Base-by-base conservation (phyloP, 2,113 vertebrate species). In the Bombycilla garrulus region DNA sequence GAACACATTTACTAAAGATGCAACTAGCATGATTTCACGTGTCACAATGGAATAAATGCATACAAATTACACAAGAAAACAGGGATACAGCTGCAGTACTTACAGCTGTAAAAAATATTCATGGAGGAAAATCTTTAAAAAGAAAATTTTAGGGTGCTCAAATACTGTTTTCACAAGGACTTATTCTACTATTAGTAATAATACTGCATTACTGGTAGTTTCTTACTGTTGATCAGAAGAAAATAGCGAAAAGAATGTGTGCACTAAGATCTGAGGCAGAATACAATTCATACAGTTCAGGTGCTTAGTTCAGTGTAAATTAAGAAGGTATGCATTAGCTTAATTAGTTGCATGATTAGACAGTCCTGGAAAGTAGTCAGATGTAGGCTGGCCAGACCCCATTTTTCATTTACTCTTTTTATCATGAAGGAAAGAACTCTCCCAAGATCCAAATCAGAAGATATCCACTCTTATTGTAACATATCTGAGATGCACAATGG, bases 381-480 rank as follows among this genome's bases (percentile, higher is more conserved):
- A 24, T 47, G 31, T n/a, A 74, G 33, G 21, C n/a, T 90, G 66
- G 31, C 16, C 85, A 85, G 36, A 90, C 61, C 38, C 31, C 25
- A 64, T 66, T 81, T 12, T 58, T 38, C 35, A 42, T 79, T 73
- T 57, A 60, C 8, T 35, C 13, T 56, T 81, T 93, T 71, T 21
- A 40, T 44, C 28, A 77, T n/a, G 72, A 80, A 60, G 22, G 14
- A 60, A 77, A 84, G 57, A 94, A 81, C 7, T 19, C 12, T 51
- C 62, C 14, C 81, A 79, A 82, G 29, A 71, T 35, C 40, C 29
- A 79, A 56, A 87, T 22, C 15, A 79, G 76, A 79, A 81, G 12
- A 50, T 24, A 84, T 4, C 10, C 0, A 0, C 31, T 81, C 51
- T 64, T 56, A 56, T 14, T 2, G 3, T 62, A 56, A 38, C 5